Conservation (phyloP, 2,113 vertebrate genomes). For the Corythaixoides concolor region DNA sequence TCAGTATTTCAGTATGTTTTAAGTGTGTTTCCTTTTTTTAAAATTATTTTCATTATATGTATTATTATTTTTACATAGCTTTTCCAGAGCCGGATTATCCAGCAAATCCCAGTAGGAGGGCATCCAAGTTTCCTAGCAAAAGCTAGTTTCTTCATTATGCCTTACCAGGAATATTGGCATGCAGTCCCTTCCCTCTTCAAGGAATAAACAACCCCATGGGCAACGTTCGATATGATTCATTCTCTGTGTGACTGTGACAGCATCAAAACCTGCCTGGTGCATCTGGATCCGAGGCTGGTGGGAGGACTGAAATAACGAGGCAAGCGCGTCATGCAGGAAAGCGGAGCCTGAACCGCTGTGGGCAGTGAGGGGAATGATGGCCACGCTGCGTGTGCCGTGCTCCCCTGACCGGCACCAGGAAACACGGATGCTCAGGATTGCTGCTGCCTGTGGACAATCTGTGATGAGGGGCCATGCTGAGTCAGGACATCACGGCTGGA, state of each 20-base stretch:
- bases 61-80: background rate
- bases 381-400: accelerated
- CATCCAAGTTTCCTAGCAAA: conserved; percentile 15
- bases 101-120: background rate
- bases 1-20: background rate
- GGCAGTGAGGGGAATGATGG: background rate
- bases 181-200: background rate
- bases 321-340: accelerated
- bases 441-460: background rate
- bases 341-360: background rate
- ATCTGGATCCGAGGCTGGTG: background rate
- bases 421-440: background rate
- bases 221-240: conserved; percentile 12
- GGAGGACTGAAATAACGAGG: background rate
- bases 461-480: accelerated
- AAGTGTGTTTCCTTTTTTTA: background rate
- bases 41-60: background rate
- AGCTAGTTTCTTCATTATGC: background rate
- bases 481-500: background rate
- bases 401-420: accelerated
- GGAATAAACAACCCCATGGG: conserved; percentile 41
- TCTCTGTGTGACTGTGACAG: conserved; percentile 8
- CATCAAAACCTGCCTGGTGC: background rate
- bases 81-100: background rate
- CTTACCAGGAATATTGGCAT: conserved; percentile 23